These are phyloP conservation scores for Physella acuta DNA, from an alignment of 1,140 invertebrate species.

Conservation along the genomic window DNA sequence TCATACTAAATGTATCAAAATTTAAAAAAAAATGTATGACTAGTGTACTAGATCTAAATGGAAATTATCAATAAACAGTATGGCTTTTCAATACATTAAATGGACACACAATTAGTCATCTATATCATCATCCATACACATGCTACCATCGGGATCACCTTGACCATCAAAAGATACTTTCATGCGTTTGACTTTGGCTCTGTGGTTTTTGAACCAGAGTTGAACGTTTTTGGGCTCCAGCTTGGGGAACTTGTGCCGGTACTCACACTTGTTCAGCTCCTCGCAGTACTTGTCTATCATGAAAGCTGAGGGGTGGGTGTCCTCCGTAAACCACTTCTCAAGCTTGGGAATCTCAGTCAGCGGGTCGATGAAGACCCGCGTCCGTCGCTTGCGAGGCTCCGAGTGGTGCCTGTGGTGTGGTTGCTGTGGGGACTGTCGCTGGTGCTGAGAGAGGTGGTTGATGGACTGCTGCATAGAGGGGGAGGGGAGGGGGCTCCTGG, in stretches of 20 bases:
- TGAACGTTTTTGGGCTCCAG: constrained; percentile 97
- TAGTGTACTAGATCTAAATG: no score
- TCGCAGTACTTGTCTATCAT: constrained; percentile 95
- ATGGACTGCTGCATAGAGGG: constrained; percentile 16
- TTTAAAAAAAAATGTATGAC: no score
- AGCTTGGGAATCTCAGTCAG: constrained; percentile 94
- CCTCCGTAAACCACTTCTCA: constrained; percentile 95
- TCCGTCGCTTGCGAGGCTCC: constrained; percentile 71
- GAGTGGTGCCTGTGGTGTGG: constrained; percentile 23
- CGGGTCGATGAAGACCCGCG: constrained; percentile 98
- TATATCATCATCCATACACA: constrained; percentile 5
- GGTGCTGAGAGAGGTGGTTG: constrained; percentile 11
- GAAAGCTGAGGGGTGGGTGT: constrained; percentile 95
- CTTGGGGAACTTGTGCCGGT: constrained; percentile 92
- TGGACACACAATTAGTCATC: no score
- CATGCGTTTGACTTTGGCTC: constrained; percentile 90
- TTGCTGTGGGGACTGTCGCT: constrained; percentile 32
- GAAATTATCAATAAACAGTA: no score
- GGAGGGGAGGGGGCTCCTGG: constrained; percentile 23
- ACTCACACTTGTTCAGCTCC: constrained; percentile 84
- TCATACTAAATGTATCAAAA: no score
- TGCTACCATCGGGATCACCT: neutral
- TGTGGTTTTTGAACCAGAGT: constrained; percentile 87
- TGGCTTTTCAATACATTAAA: no score
- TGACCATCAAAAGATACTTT: constrained; percentile 12